Base-by-base conservation (phyloP, 2,113 vertebrate species). In the Mastomys natalensis region DNA sequence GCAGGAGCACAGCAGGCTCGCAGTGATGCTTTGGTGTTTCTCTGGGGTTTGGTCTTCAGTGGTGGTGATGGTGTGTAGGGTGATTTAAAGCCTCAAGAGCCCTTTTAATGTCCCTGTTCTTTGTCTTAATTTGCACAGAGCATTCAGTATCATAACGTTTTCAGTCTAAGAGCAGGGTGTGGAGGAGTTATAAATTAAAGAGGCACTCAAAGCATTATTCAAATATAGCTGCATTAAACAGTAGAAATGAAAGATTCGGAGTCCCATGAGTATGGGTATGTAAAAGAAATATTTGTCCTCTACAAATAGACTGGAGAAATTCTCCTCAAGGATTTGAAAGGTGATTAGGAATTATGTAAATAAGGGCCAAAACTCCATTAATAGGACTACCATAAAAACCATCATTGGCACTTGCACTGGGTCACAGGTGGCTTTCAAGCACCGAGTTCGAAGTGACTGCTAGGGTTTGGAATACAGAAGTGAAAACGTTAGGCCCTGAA, bases 111-210 rank as follows among this genome's bases (percentile, higher is more conserved):
- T 64, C 31, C n/a, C 62, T 82, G 4, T 93, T 74, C 13, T 93
- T 93, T 85, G 43, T 89, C 53, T 91, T 89, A 95, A 73, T 84
- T 84, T 85, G 80, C 34, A 45, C 31, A 19, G 31, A 91, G 24
- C 3, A 89, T 7, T 31, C 24, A 64, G 21, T 40, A 19, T 9
- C 51, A 70, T 58, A 68, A 84, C 48, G 1, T 55, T 70, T 87
- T 19, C 16, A 11, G 55, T 87, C 19, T 84, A 24, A 87, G 11
- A 66, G 31, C n/a, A 76, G 62, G 11, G 51, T 34, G 26, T 70
- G 3, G 45, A 62, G 31, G 68, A 89, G 26, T 26, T 37, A 66
- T 55, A 80, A 74, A 64, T 90, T 73, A 93, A 92, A 48, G 12
- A 91, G 73, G 55, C 73, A 66, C 10, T 51, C 12, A 62, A 86